Percentiles rank a stretch among this genome's conserved stretches.
Conservation (phyloP, 2,888 invertebrate genomes). For the Exephanes ischioxanthus region DNA sequence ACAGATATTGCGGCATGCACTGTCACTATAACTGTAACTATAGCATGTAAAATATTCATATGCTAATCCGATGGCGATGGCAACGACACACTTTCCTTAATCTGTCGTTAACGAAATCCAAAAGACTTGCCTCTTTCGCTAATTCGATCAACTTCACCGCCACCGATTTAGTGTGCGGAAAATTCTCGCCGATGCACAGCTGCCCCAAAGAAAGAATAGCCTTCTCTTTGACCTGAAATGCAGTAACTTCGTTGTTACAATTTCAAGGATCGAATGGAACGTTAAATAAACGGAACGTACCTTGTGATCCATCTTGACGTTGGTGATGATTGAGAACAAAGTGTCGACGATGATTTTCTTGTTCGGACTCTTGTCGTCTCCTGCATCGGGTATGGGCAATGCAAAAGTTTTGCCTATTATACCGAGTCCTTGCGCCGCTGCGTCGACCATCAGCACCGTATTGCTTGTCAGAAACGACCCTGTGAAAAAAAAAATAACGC, state of each 20-base stretch:
- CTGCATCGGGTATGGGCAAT: constrained; percentile 87
- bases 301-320: constrained; percentile 90
- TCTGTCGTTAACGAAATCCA: neutral
- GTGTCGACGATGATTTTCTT: constrained; percentile 90
- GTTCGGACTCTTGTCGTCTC: constrained; percentile 82
- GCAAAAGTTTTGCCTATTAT: constrained; percentile 90
- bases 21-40: no score
- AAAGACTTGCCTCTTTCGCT: constrained; percentile 89
- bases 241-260: constrained; percentile 20
- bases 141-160: constrained; percentile 91
- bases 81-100: no score
- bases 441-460: constrained; percentile 88
- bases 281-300: constrained; percentile 80
- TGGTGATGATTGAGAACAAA: constrained; percentile 90
- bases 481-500: constrained; percentile 81
- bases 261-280: neutral
- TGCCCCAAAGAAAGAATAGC: constrained; percentile 92
- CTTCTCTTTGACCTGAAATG: constrained; percentile 87
- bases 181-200: constrained; percentile 93
- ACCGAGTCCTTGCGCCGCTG: constrained; percentile 90
- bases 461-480: constrained; percentile 89
- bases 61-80: no score
- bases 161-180: constrained; percentile 90
- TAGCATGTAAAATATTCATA: no score
- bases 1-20: no score